A percentile compares a stretch with the other conserved stretches of the same genome.
phyloP scores from a whole-genome alignment of 2,113 vertebrate genomes.

The Hystrix cristata region DNA sequence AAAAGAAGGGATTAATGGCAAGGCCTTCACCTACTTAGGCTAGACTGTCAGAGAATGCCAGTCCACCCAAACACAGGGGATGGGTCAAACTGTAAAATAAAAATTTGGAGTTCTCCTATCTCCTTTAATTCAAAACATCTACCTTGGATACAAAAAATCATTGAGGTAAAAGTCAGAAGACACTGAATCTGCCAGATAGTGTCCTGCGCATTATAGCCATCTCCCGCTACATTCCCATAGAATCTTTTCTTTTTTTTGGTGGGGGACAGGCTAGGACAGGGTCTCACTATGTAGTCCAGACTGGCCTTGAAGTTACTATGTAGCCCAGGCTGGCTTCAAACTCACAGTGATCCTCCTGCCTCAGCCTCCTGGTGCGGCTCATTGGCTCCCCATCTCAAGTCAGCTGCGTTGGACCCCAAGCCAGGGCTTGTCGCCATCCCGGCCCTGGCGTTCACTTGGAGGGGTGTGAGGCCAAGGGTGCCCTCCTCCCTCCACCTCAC shows the following conservation, averaged over 20 bases:
- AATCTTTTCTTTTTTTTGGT: background rate
- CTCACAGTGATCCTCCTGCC: background rate
- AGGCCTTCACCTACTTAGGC: background rate
- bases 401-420: constrained; percentile 76
- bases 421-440: constrained; percentile 83
- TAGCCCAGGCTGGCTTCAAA: background rate
- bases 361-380: constrained; percentile 78
- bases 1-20: background rate
- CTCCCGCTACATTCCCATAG: constrained; percentile 10
- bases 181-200: background rate
- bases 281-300: background rate
- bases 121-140: constrained; percentile 56
- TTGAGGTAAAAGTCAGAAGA: constrained; percentile 31
- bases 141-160: constrained; percentile 40
- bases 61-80: background rate
- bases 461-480: background rate
- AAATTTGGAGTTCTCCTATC: background rate
- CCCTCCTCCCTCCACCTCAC: background rate
- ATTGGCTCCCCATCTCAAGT: constrained; percentile 87
- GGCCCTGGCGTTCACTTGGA: constrained; percentile 60
- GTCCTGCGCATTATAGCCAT: background rate
- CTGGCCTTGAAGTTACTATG: background rate
- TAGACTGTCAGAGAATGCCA: constrained; percentile 10
- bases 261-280: background rate
- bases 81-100: background rate